These are phyloP conservation scores for Euplexia lucipara DNA, from an alignment of 2,888 invertebrate genomes.

Conservation along the genomic window DNA sequence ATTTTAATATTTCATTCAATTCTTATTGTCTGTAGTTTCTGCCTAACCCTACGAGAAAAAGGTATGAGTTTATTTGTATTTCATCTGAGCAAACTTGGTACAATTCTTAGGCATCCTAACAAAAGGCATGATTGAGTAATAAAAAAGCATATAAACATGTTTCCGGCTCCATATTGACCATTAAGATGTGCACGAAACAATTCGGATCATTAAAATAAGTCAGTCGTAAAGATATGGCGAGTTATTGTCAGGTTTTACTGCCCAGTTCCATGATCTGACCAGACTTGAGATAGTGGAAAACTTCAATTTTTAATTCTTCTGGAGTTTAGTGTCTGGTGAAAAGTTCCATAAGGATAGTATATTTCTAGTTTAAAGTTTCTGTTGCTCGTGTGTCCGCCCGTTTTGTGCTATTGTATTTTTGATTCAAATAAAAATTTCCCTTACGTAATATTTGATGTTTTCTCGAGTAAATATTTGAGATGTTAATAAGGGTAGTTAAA, in stretches of 20 bases:
- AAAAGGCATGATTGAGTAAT: conserved; percentile 45
- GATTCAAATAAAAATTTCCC: background rate
- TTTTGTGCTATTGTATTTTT: conserved; percentile 3
- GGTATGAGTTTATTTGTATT: too few relatives aligned
- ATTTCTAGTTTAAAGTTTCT: conserved; percentile 28
- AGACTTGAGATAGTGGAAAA: conserved; percentile 20
- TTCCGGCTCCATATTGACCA: conserved; percentile 39
- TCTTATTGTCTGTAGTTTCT: too few relatives aligned
- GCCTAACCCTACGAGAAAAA: too few relatives aligned
- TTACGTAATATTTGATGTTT: background rate
- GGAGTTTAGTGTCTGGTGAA: conserved; percentile 1
- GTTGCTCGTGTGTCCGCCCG: too few relatives aligned
- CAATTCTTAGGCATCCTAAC: conserved; percentile 10
- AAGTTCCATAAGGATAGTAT: conserved; percentile 11
- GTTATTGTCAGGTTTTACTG: conserved; percentile 53
- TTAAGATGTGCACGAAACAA: conserved; percentile 50
- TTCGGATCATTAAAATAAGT: conserved; percentile 54
- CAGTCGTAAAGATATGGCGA: conserved; percentile 48
- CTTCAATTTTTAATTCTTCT: conserved; percentile 3
- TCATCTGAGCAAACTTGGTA: background rate
- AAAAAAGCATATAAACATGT: conserved; percentile 43
- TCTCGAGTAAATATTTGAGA: too few relatives aligned
- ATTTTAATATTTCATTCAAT: too few relatives aligned
- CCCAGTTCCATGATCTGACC: conserved; percentile 22
- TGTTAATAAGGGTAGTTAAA: too few relatives aligned